Evolutionary conservation across 1,140 invertebrate genomes (phyloP).

Genomic region (Mya arenaria): DNA sequence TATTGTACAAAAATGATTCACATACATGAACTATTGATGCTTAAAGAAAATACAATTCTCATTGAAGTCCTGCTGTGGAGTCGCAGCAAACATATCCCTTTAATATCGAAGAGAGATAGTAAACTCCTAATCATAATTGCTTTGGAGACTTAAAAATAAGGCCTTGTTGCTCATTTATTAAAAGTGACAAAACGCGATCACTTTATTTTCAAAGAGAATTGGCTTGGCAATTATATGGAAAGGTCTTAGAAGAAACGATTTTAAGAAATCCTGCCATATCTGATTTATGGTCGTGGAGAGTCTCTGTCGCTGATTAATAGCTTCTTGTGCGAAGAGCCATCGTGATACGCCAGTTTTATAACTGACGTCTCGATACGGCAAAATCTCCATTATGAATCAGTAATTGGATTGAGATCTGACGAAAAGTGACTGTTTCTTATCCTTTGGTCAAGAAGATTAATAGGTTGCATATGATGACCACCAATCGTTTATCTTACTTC

Average conservation of each 20-base stretch:
- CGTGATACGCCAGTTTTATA: conserved; percentile 39
- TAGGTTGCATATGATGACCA: neutral
- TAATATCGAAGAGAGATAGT: no score
- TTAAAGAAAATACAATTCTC: no score
- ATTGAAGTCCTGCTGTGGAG: no score
- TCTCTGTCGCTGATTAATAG: conserved; percentile 44
- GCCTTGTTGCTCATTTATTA: neutral
- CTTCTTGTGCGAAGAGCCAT: conserved; percentile 28
- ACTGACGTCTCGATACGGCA: conserved; percentile 31
- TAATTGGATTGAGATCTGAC: conserved; percentile 22
- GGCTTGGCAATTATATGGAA: neutral
- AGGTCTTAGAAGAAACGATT: neutral
- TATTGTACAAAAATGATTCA: no score
- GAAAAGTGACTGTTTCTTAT: neutral
- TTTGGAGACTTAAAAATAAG: neutral
- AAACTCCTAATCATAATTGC: no score
- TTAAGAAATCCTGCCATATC: conserved; percentile 12
- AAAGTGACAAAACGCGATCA: neutral
- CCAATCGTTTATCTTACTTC: no score
- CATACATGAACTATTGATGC: no score
- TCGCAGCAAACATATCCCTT: no score
- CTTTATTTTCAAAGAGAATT: neutral
- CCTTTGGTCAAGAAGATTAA: conserved; percentile 1
- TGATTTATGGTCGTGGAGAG: conserved; percentile 40
- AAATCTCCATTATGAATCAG: conserved; percentile 36